These are phyloP conservation scores for Danio albolineatus DNA, from an alignment of 2,797 vertebrate species.

Conservation along the genomic window DNA sequence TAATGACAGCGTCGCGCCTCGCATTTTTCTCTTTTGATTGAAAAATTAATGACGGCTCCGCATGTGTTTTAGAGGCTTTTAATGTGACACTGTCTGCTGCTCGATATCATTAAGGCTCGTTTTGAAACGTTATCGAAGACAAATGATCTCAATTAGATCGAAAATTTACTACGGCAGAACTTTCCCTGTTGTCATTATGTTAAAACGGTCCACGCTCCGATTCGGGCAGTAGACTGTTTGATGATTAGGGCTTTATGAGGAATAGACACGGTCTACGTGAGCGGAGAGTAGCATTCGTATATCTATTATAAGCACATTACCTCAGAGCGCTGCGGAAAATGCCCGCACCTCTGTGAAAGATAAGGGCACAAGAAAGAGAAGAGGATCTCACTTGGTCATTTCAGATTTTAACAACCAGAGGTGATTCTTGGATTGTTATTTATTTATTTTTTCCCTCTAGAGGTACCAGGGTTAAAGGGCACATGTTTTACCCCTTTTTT, in stretches of 20 bases:
- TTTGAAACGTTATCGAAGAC: constrained; percentile 60
- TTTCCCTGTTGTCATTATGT: constrained; percentile 55
- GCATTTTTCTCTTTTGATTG: constrained; percentile 58
- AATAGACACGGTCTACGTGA: constrained; percentile 46
- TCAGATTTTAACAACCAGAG: constrained; percentile 22
- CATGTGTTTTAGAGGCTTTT: constrained; percentile 61
- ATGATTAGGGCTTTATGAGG: constrained; percentile 43
- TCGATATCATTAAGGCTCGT: constrained; percentile 60
- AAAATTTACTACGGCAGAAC: constrained; percentile 55
- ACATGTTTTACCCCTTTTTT: no score
- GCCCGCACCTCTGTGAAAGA: constrained; percentile 37
- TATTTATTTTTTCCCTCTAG: no score
- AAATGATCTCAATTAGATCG: constrained; percentile 60
- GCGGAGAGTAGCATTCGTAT: constrained; percentile 40
- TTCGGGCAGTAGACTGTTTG: constrained; percentile 39
- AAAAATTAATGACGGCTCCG: constrained; percentile 55
- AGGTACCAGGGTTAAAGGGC: no score
- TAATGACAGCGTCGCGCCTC: constrained; percentile 50
- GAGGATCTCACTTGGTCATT: constrained; percentile 43
- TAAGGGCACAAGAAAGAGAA: constrained; percentile 40
- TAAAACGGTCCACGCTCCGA: constrained; percentile 40
- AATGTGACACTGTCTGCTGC: constrained; percentile 62
- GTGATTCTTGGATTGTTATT: no score
- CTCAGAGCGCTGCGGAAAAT: constrained; percentile 23
- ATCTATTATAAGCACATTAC: constrained; percentile 47